phyloP scores from a whole-genome alignment of 2,888 invertebrate species.

The Drosophila atripex region DNA sequence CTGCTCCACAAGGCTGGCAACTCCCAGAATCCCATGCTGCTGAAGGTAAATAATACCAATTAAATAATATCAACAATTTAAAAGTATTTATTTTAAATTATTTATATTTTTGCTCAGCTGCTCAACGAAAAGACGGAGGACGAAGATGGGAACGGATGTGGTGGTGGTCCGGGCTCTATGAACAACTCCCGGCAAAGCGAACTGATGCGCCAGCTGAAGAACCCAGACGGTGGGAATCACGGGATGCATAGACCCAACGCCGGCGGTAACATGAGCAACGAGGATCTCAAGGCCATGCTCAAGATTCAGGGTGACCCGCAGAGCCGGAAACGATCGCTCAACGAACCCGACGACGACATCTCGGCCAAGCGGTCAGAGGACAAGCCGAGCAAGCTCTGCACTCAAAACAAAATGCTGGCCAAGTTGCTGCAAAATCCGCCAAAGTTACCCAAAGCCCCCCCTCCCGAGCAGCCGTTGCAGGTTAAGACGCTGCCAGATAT shows the following conservation, averaged over 20 bases:
- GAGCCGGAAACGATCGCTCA: slow-evolving; percentile 86
- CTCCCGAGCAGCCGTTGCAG: slow-evolving; percentile 80
- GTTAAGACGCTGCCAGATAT: slow-evolving; percentile 84
- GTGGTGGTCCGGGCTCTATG: slow-evolving; percentile 81
- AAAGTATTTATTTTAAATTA: background rate
- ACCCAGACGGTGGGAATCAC: slow-evolving; percentile 81
- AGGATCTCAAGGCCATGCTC: slow-evolving; percentile 83
- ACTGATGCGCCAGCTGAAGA: slow-evolving; percentile 85
- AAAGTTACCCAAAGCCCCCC: slow-evolving; percentile 85
- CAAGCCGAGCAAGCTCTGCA: slow-evolving; percentile 88
- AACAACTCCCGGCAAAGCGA: slow-evolving; percentile 84
- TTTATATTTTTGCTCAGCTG: slow-evolving; percentile 85
- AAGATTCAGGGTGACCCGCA: slow-evolving; percentile 83
- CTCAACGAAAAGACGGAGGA: slow-evolving; percentile 93
- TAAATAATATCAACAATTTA: rapidly evolving
- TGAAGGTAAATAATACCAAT: slow-evolving; percentile 86
- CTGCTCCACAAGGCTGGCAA: slow-evolving; percentile 76
- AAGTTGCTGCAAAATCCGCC: slow-evolving; percentile 91
- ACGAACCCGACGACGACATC: slow-evolving; percentile 86
- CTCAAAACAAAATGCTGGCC: slow-evolving; percentile 94
- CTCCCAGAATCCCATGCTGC: slow-evolving; percentile 87
- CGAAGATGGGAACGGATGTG: slow-evolving; percentile 86
- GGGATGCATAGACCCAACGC: slow-evolving; percentile 66
- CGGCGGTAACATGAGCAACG: slow-evolving; percentile 81
- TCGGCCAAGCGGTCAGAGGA: slow-evolving; percentile 82